These are phyloP conservation scores for Oreortyx pictus DNA, from an alignment of 2,797 vertebrate genomes.

Conservation along the genomic window DNA sequence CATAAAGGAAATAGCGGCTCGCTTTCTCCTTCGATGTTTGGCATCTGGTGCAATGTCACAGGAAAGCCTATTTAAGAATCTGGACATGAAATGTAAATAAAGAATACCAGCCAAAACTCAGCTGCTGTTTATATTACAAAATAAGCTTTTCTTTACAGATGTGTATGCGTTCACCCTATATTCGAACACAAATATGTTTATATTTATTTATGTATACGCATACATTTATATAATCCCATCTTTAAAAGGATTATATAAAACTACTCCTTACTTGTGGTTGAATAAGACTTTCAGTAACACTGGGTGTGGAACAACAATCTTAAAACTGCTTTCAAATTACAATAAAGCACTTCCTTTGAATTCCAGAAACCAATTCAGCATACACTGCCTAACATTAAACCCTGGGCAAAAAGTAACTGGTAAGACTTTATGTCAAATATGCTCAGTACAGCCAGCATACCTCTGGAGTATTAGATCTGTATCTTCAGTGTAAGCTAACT, in stretches of 20 bases:
- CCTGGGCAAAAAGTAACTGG: not conserved
- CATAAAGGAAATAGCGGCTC: constrained; percentile 73
- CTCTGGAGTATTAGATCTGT: not conserved
- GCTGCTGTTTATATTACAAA: constrained; percentile 26
- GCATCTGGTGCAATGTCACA: constrained; percentile 58
- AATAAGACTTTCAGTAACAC: not conserved
- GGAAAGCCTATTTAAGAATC: constrained; percentile 66
- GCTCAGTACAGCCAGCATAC: not conserved
- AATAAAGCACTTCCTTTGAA: not conserved
- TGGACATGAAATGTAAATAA: constrained; percentile 65
- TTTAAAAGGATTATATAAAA: not conserved
- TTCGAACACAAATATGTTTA: not conserved
- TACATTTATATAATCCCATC: not conserved
- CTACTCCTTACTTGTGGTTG: not conserved
- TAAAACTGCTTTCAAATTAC: not conserved
- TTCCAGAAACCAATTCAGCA: not conserved
- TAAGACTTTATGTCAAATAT: not conserved
- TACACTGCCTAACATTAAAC: not conserved
- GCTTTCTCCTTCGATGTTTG: constrained; percentile 64
- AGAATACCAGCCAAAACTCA: constrained; percentile 59
- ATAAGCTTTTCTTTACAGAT: not conserved
- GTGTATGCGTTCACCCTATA: fast-evolving
- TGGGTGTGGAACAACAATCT: not conserved
- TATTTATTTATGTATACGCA: not conserved
- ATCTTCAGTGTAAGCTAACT: not conserved